Conservation (phyloP, 2,888 invertebrate species). For the Tipula unca region DNA sequence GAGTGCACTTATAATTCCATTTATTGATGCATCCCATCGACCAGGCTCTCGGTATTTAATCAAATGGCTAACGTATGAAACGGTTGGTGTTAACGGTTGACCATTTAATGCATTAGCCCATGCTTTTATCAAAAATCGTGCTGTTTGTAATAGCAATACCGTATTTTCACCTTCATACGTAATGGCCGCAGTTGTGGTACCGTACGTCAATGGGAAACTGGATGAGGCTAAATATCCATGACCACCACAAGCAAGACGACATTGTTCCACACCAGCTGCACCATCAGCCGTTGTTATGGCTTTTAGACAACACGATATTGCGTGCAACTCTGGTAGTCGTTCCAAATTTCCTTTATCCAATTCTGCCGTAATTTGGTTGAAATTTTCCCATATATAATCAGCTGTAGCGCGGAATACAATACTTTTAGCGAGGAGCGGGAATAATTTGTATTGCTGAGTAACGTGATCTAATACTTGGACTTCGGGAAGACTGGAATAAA, state of each 20-base stretch:
- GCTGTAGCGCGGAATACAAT: constrained; percentile 72
- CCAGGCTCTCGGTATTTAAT: background rate
- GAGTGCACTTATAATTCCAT: constrained; percentile 43
- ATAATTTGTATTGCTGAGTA: constrained; percentile 88
- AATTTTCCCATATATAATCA: constrained; percentile 74
- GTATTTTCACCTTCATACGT: constrained; percentile 98
- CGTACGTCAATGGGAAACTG: constrained; percentile 78
- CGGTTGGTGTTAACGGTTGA: constrained; percentile 55
- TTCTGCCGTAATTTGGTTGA: constrained; percentile 72
- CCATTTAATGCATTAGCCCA: constrained; percentile 61
- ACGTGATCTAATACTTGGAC: constrained; percentile 88
- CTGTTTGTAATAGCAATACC: constrained; percentile 83
- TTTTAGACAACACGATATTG: constrained; percentile 84
- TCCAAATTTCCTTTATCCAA: constrained; percentile 74
- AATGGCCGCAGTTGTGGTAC: constrained; percentile 74
- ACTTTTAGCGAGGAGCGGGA: constrained; percentile 72
- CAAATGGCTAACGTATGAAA: constrained; percentile 51
- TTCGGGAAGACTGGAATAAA: constrained; percentile 53
- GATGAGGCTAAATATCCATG: constrained; percentile 89
- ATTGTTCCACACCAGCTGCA: constrained; percentile 68
- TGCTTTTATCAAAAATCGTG: constrained; percentile 72
- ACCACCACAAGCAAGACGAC: constrained; percentile 87
- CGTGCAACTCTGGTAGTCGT: constrained; percentile 77
- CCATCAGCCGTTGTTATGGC: constrained; percentile 74
- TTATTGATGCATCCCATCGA: constrained; percentile 35